phyloP scores from a whole-genome alignment of 2,888 invertebrate genomes.

The Orchesellides sinensis region DNA sequence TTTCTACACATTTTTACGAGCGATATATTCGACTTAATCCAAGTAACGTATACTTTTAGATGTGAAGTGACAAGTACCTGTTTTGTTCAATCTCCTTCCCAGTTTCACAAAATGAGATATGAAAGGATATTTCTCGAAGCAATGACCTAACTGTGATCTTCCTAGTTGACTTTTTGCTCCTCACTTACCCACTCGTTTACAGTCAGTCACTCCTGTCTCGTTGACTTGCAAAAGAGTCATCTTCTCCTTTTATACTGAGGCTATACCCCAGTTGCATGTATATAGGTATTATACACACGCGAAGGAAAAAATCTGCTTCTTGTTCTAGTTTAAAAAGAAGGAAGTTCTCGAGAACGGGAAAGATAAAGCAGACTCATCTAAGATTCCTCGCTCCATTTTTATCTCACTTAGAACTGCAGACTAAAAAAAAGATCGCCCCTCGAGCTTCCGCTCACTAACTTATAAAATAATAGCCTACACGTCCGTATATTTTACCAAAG shows the following conservation, averaged over 20 bases:
- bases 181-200: slow-evolving; percentile 25
- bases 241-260: background rate
- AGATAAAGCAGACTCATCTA: slow-evolving; percentile 56
- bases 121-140: slow-evolving; percentile 32
- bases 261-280: background rate
- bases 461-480: background rate
- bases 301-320: background rate
- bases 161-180: slow-evolving; percentile 32
- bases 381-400: slow-evolving; percentile 28
- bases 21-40: slow-evolving; percentile 32
- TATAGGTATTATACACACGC: background rate
- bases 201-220: slow-evolving; percentile 46
- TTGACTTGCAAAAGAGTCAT: slow-evolving; percentile 50
- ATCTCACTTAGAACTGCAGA: slow-evolving; percentile 9
- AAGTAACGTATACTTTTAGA: slow-evolving; percentile 34
- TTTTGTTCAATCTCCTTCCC: slow-evolving; percentile 27
- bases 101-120: slow-evolving; percentile 35
- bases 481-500: background rate
- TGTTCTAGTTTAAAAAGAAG: slow-evolving; percentile 10
- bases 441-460: slow-evolving; percentile 6
- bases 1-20: slow-evolving; percentile 1
- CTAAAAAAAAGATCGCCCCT: slow-evolving; percentile 13
- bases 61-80: slow-evolving; percentile 53
- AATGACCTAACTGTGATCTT: slow-evolving; percentile 31
- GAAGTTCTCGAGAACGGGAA: slow-evolving; percentile 29